Evolutionary conservation across 2,888 invertebrate genomes (phyloP).

Genomic region (Lochmaea crataegi): DNA sequence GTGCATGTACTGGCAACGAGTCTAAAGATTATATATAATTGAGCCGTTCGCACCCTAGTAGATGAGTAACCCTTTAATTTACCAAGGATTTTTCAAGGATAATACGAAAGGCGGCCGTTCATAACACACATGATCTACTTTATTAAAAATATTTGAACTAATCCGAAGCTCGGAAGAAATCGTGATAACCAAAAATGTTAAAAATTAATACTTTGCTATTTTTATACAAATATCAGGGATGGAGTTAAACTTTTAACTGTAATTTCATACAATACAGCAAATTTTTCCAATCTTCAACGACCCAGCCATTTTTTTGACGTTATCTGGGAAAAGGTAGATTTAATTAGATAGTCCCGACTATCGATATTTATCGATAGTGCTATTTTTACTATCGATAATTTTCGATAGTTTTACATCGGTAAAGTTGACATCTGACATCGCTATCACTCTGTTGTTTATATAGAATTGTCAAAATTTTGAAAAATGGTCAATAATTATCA

Average conservation of each 20-base stretch:
- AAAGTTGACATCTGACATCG: too few relatives aligned
- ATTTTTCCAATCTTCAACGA: too few relatives aligned
- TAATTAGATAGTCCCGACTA: too few relatives aligned
- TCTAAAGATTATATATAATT: conserved; percentile 26
- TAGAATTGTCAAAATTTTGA: too few relatives aligned
- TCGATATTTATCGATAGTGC: too few relatives aligned
- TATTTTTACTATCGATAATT: too few relatives aligned
- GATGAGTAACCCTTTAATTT: conserved; percentile 33
- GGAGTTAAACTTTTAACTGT: neutral
- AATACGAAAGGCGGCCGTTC: conserved; percentile 7
- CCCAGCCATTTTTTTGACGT: too few relatives aligned
- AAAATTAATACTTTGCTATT: conserved; percentile 21
- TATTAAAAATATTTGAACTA: conserved; percentile 31
- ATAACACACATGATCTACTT: conserved; percentile 21
- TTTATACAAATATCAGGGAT: neutral
- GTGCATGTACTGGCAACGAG: conserved; percentile 13
- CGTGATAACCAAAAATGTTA: conserved; percentile 24
- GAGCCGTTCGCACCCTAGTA: conserved; percentile 22
- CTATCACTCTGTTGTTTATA: too few relatives aligned
- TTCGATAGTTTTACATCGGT: too few relatives aligned
- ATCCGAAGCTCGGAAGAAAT: conserved; percentile 13
- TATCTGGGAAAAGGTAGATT: too few relatives aligned
- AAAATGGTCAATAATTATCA: too few relatives aligned
- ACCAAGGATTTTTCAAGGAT: conserved; percentile 27
- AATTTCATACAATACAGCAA: too few relatives aligned